Conservation (phyloP, 2,113 vertebrate genomes). For the Apeltes quadracus region DNA sequence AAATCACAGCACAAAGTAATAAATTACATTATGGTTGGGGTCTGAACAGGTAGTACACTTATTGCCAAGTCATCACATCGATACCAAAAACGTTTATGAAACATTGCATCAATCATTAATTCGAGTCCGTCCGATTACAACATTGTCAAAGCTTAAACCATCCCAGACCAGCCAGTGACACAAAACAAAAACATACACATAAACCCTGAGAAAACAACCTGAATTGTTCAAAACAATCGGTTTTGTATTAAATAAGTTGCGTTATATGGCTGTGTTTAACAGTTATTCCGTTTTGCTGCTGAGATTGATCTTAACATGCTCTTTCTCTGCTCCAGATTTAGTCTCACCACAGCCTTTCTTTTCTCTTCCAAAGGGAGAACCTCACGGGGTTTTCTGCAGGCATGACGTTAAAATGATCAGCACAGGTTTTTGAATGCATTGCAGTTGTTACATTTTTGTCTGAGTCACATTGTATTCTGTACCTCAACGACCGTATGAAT, state of each 20-base stretch:
- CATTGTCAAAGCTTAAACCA: not conserved
- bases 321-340: not conserved
- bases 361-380: not conserved
- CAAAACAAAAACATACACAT: slow-evolving; percentile 10
- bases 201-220: slow-evolving; percentile 55
- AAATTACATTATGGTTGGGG: slow-evolving; percentile 9
- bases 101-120: not conserved
- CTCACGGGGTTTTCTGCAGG: slow-evolving; percentile 68
- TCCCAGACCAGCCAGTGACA: not conserved
- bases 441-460: not conserved
- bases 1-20: slow-evolving; percentile 3
- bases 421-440: not conserved
- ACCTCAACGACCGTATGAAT: slow-evolving; percentile 84
- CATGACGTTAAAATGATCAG: not conserved
- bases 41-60: not conserved
- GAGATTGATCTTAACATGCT: not conserved
- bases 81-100: not conserved
- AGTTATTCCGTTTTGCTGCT: slow-evolving; percentile 7
- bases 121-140: not conserved
- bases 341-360: not conserved
- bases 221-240: slow-evolving; percentile 40
- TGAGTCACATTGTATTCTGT: not conserved
- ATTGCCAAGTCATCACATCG: not conserved
- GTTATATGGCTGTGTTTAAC: slow-evolving; percentile 17
- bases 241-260: not conserved